These are phyloP conservation scores for Mobula hypostoma DNA, from an alignment of 2,113 vertebrate genomes.

Conservation along the genomic window DNA sequence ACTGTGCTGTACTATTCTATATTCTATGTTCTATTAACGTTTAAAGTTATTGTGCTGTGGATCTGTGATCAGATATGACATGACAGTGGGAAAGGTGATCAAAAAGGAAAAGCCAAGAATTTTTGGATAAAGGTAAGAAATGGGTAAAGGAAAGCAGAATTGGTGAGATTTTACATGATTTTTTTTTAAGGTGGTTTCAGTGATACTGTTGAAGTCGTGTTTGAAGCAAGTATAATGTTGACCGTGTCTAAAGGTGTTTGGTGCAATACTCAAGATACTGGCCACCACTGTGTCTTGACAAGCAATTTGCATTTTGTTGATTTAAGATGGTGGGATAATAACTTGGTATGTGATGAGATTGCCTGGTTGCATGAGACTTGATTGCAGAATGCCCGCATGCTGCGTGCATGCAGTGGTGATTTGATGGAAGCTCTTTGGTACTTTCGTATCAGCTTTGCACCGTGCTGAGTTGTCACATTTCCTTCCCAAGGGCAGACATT, in stretches of 20 bases:
- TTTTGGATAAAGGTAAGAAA: background rate
- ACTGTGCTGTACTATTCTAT: too few species aligned
- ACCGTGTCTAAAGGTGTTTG: background rate
- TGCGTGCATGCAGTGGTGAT: background rate
- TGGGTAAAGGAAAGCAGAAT: background rate
- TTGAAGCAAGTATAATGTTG: background rate
- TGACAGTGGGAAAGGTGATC: too few species aligned
- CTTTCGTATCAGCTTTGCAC: background rate
- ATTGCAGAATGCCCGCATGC: background rate
- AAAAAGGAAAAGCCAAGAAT: background rate
- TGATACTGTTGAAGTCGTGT: background rate
- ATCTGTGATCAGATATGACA: background rate
- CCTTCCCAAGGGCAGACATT: slow-evolving; percentile 16
- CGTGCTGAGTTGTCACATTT: background rate
- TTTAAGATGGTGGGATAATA: background rate
- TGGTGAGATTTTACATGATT: background rate
- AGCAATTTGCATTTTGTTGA: background rate
- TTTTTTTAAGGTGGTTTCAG: background rate
- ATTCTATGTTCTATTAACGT: background rate
- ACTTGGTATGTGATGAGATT: too few species aligned
- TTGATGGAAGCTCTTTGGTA: background rate
- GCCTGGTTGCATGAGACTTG: background rate
- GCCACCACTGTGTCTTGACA: background rate
- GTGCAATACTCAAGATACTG: background rate
- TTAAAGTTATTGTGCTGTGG: background rate